Percentiles rank a stretch among this genome's conserved stretches.
These are phyloP conservation scores for Varanus salvator DNA, from an alignment of 2,113 vertebrate species.

Conservation along the genomic window DNA sequence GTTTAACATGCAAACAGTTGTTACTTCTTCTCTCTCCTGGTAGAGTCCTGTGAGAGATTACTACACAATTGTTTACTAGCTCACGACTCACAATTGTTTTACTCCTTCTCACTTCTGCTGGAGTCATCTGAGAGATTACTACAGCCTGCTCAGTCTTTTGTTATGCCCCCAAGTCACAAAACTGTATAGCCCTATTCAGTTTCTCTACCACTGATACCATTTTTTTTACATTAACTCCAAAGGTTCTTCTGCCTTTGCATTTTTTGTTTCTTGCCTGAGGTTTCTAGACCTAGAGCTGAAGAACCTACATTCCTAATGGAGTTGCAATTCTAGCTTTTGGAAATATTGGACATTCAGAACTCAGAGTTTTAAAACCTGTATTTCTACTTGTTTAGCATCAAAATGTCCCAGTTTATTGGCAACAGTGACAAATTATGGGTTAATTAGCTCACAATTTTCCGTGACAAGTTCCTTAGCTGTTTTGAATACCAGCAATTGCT, in stretches of 20 bases:
- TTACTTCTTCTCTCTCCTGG: background rate
- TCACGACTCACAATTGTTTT: no score
- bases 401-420: no score
- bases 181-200: background rate
- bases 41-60: background rate
- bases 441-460: background rate
- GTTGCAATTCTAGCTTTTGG: background rate
- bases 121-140: no score
- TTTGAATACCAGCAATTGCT: no score
- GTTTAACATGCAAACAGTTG: background rate
- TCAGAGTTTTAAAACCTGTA: background rate
- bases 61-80: no score
- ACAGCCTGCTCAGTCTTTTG: no score
- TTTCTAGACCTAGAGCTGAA: background rate
- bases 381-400: background rate
- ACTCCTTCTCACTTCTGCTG: no score
- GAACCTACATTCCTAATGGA: background rate
- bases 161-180: background rate
- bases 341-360: no score
- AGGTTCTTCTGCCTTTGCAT: background rate
- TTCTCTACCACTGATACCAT: background rate
- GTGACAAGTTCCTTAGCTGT: no score
- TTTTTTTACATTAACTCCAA: background rate
- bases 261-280: background rate
- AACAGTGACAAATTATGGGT: background rate